phyloP scores from a whole-genome alignment of 2,113 vertebrate genomes.

The Penelope pileata region DNA sequence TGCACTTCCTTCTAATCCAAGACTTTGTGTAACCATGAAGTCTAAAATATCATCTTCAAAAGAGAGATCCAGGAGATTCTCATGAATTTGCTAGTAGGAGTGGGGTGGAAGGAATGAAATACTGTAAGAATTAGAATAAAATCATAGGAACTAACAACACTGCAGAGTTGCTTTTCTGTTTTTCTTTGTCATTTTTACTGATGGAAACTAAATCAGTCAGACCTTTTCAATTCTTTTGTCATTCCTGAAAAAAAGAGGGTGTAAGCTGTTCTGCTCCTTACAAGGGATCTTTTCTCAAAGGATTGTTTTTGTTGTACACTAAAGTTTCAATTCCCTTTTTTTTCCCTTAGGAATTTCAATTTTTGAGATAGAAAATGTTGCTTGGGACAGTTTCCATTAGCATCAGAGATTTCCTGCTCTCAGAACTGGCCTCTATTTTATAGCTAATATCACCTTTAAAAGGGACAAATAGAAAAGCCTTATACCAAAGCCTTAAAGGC shows the following conservation, averaged over 20 bases:
- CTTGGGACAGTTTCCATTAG: neutral
- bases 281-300: neutral
- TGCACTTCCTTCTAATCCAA: neutral
- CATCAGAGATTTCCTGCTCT: neutral
- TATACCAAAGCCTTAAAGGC: neutral
- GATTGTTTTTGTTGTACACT: neutral
- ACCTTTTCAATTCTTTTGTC: neutral
- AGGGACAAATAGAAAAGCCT: neutral
- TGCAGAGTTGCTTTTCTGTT: neutral
- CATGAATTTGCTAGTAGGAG: neutral
- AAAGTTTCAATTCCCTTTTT: neutral
- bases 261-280: neutral
- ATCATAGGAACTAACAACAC: neutral
- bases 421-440: neutral
- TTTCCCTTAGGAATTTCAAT: neutral
- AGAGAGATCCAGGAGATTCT: neutral
- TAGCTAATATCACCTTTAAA: neutral
- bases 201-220: neutral
- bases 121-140: neutral
- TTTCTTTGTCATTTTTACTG: neutral
- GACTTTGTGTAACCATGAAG: neutral
- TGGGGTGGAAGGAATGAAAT: neutral
- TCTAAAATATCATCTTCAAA: neutral
- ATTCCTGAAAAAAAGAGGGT: neutral
- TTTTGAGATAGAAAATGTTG: neutral